A percentile compares a stretch with the other conserved stretches of the same genome.
phyloP scores from a whole-genome alignment of 2,797 vertebrate species.

The Sylvia borin region DNA sequence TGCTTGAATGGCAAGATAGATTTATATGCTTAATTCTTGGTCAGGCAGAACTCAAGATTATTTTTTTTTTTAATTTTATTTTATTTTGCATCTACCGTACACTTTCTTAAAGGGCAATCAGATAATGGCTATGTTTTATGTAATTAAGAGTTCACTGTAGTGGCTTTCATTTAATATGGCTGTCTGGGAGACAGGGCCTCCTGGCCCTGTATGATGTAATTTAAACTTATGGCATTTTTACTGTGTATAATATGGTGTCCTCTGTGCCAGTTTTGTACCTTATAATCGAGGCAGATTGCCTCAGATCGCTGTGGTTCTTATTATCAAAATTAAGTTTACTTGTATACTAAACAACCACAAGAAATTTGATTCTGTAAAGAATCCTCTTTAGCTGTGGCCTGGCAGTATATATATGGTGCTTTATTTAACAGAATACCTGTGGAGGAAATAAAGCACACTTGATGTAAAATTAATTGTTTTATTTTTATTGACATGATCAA shows the following conservation, averaged over 20 bases:
- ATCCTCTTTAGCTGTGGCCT: conserved; percentile 98
- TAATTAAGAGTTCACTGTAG: conserved; percentile 88
- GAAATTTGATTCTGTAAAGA: conserved; percentile 99
- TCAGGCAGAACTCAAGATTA: conserved; percentile 81
- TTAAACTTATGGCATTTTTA: conserved; percentile 99
- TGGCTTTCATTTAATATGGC: conserved; percentile 94
- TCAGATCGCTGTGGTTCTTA: conserved; percentile 93
- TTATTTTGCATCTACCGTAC: conserved; percentile 83
- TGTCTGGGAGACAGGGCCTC: conserved; percentile 88
- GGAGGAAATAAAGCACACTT: conserved; percentile 97
- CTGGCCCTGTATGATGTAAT: conserved; percentile 86
- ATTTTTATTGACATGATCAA: conserved; percentile 92
- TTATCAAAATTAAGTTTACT: conserved; percentile 98
- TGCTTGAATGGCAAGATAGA: conserved; percentile 88
- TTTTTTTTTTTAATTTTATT: not conserved
- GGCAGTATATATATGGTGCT: conserved; percentile 99
- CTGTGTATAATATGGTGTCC: conserved; percentile 96
- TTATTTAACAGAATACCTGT: conserved; percentile 98
- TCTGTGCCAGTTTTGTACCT: conserved; percentile 99
- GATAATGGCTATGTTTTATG: conserved; percentile 87
- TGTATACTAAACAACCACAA: conserved; percentile 98
- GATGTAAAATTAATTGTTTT: conserved; percentile 98
- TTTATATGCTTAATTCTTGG: conserved; percentile 83
- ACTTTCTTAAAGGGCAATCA: conserved; percentile 86
- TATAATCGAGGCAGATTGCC: conserved; percentile 89